Evolutionary conservation across 2,888 invertebrate species (phyloP), one percentile per base, ranked within the genome.

Genomic region (Drosophila diplacantha): DNA sequence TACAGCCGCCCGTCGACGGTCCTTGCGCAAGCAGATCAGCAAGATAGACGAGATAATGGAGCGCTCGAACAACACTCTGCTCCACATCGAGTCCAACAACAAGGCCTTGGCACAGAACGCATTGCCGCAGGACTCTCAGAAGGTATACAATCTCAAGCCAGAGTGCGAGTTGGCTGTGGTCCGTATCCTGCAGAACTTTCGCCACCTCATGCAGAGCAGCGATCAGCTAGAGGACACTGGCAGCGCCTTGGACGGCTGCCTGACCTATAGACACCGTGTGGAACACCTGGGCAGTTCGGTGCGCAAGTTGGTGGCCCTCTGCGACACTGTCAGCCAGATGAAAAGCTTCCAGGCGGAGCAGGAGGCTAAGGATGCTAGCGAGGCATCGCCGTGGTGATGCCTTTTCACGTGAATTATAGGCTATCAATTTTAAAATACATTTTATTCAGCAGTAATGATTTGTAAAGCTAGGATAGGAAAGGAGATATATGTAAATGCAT

Each of bases 31-130:
- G 0, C 87, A 87, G 49, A 60, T 73, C 1, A 56, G 31, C 12
- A 71, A 71, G 16, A 83, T 87, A 2, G 60, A 73, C 0, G 86
- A 87, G 38, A 80, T 87, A 1, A 55, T 82, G 51, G 87, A 87
- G 3, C 86, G 85, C 31, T 85, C 86, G 0, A 87, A 87, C 52
- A 85, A 78, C 49, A 81, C 83, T 1, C 70, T 87, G 6, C 61
- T 87, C 18, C 83, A 86, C 47, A 74, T 87, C 22, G 87, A 87
- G 54, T 64, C 76, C 50, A 54, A 47, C 43, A 24, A 58, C 61
- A 72, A 77, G 39, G 52, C 43, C 1, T 69, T 72, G 14, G 65
- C 71, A 5, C 52, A 41, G 5, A 39, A 47, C 6, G 1, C 47
- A 0, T 9, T 24, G n/a, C 38, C 29, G 0, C 2, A 35, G 12